phyloP scores from a whole-genome alignment of 2,113 vertebrate genomes.

The Chaetodon trifascialis region DNA sequence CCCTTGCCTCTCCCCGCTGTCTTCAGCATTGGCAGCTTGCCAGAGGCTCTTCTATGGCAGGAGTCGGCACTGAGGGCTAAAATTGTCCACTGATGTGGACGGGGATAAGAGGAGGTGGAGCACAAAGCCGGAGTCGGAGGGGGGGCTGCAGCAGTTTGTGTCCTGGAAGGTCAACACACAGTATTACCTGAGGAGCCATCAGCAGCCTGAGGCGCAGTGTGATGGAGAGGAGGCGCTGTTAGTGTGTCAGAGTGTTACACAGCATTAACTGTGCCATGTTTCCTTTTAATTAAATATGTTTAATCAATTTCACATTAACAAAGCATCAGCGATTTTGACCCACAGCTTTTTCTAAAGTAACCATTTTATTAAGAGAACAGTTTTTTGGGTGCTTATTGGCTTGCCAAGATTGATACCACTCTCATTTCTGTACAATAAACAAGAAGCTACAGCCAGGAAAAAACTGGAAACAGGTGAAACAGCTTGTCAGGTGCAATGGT shows the following conservation, averaged over 20 bases:
- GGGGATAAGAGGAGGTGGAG: slow-evolving; percentile 62
- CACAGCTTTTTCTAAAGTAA: background rate
- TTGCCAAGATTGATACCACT: too few relatives aligned
- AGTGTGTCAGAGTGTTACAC: slow-evolving; percentile 20
- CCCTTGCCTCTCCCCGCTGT: slow-evolving; percentile 54
- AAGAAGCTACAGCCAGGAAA: slow-evolving; percentile 2
- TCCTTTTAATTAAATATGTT: background rate
- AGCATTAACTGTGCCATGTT: slow-evolving; percentile 31
- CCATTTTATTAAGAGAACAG: background rate
- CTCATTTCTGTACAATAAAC: too few relatives aligned
- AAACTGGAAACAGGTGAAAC: background rate
- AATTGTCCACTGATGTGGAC: slow-evolving; percentile 77
- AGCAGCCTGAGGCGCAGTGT: slow-evolving; percentile 37
- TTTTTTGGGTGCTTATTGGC: background rate
- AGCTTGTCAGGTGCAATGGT: background rate
- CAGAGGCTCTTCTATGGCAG: slow-evolving; percentile 70
- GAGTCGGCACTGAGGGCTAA: slow-evolving; percentile 70
- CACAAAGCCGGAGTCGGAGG: slow-evolving; percentile 43
- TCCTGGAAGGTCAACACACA: slow-evolving; percentile 52
- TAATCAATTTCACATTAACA: background rate
- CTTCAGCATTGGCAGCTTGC: slow-evolving; percentile 68
- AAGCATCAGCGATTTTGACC: background rate
- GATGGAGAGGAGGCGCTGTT: slow-evolving; percentile 38
- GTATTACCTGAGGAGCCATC: slow-evolving; percentile 49
- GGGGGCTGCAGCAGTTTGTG: slow-evolving; percentile 35